These are phyloP conservation scores for Sturmia bella DNA, from an alignment of 2,888 invertebrate genomes.

Conservation along the genomic window DNA sequence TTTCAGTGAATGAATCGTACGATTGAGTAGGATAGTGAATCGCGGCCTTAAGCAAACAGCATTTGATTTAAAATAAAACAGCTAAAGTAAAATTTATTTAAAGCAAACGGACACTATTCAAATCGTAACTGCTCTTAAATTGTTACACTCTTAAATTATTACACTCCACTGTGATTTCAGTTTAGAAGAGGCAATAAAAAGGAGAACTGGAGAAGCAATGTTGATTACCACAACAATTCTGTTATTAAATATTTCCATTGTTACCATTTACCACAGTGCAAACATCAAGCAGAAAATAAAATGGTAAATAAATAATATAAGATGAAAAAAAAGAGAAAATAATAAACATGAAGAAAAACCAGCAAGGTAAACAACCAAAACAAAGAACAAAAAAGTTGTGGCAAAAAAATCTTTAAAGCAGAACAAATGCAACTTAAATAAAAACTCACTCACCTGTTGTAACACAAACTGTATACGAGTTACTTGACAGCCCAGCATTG, in stretches of 20 bases:
- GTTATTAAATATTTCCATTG: conserved; percentile 66
- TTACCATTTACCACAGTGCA: conserved; percentile 40
- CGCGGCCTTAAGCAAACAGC: no score
- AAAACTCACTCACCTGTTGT: conserved; percentile 56
- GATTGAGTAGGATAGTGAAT: no score
- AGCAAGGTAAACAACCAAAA: conserved; percentile 4
- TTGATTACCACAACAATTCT: conserved; percentile 59
- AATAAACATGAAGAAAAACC: conserved; percentile 27
- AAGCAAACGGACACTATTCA: neutral
- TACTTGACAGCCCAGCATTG: conserved; percentile 3
- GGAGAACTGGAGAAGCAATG: conserved; percentile 3
- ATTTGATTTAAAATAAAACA: no score
- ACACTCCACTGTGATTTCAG: conserved; percentile 1
- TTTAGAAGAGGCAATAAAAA: conserved; percentile 15
- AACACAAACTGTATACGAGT: conserved; percentile 26
- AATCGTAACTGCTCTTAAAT: neutral
- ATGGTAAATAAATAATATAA: neutral
- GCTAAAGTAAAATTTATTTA: neutral
- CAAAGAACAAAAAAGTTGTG: conserved; percentile 32
- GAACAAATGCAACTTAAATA: neutral
- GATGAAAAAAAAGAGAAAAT: conserved; percentile 15
- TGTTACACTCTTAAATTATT: neutral
- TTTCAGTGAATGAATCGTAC: no score
- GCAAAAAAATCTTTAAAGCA: conserved; percentile 4
- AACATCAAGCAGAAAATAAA: conserved; percentile 13